phyloP scores from a whole-genome alignment of 1,140 invertebrate species.

The Tribolium madens region DNA sequence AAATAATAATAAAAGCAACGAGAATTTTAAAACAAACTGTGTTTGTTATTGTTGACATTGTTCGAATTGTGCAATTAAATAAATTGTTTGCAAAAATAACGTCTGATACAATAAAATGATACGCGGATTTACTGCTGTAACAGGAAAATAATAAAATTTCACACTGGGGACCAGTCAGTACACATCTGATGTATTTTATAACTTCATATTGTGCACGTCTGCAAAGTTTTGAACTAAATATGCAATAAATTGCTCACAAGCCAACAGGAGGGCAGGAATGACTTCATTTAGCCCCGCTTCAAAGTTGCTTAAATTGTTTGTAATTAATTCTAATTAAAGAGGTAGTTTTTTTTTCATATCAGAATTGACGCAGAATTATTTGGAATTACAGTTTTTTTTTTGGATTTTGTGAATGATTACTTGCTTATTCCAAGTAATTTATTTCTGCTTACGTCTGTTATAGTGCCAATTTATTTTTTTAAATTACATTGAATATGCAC shows the following conservation, averaged over 20 bases:
- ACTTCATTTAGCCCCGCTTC: not conserved
- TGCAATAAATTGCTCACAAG: slow-evolving; percentile 19
- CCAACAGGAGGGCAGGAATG: not conserved
- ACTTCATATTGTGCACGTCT: slow-evolving; percentile 35
- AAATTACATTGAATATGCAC: too few relatives aligned
- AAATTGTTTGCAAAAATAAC: not conserved
- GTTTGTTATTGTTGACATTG: not conserved
- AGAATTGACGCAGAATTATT: too few relatives aligned
- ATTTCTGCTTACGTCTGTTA: too few relatives aligned
- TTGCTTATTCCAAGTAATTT: too few relatives aligned
- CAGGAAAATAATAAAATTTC: slow-evolving; percentile 38
- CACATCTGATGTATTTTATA: slow-evolving; percentile 36
- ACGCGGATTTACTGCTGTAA: slow-evolving; percentile 20
- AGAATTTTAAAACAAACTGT: not conserved
- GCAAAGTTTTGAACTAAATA: slow-evolving; percentile 30
- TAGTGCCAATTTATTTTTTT: too few relatives aligned
- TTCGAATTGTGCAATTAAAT: not conserved
- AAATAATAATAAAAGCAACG: not conserved
- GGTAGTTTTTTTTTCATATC: too few relatives aligned
- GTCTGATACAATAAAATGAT: slow-evolving; percentile 7
- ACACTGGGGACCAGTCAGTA: slow-evolving; percentile 13
- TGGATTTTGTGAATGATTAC: too few relatives aligned
- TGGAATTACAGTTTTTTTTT: too few relatives aligned
- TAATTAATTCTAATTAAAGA: too few relatives aligned
- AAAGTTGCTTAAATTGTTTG: not conserved